phyloP scores from a whole-genome alignment of 2,888 invertebrate species.

The Germaria angustata region DNA sequence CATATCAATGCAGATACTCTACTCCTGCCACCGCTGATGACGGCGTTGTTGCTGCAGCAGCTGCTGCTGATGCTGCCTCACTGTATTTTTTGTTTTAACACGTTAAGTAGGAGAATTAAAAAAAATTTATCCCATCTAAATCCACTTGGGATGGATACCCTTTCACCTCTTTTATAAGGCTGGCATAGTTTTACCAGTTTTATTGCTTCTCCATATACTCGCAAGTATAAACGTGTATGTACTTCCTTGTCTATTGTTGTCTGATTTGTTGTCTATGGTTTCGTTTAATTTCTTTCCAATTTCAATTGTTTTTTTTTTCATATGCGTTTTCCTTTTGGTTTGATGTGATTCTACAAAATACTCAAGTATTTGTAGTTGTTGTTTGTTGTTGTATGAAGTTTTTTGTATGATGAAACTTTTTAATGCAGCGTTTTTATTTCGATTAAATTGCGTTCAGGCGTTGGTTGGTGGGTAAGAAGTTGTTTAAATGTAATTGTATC shows the following conservation, averaged over 20 bases:
- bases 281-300: constrained; percentile 34
- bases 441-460: constrained; percentile 23
- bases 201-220: constrained; percentile 24
- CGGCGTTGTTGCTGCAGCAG: no score
- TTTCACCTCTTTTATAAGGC: constrained; percentile 30
- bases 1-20: constrained; percentile 22
- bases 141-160: constrained; percentile 42
- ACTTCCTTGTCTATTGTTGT: constrained; percentile 41
- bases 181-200: constrained; percentile 26
- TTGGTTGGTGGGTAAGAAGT: constrained; percentile 15
- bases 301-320: neutral
- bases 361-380: constrained; percentile 19
- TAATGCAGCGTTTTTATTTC: neutral
- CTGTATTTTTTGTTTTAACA: neutral
- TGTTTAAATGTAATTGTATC: constrained; percentile 56
- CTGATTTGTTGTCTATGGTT: constrained; percentile 44
- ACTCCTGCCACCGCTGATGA: neutral
- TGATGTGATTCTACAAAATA: constrained; percentile 14
- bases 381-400: constrained; percentile 31
- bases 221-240: neutral
- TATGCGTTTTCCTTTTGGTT: neutral
- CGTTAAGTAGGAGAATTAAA: neutral
- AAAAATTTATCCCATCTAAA: neutral
- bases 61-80: neutral
- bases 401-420: constrained; percentile 46